phyloP scores from a whole-genome alignment of 2,888 invertebrate genomes.

The Cosmia pyralina region DNA sequence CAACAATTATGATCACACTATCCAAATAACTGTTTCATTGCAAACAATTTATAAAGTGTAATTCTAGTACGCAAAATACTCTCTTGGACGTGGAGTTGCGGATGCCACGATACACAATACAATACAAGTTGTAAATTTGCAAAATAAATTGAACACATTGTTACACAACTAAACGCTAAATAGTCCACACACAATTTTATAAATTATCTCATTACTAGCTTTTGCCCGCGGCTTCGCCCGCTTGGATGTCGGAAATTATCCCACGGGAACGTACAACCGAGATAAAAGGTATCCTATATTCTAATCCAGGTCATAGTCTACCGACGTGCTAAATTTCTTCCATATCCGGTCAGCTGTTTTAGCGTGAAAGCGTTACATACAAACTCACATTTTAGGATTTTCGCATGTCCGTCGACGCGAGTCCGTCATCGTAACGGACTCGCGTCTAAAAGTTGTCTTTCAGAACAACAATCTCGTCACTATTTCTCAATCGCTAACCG shows the following conservation, averaged over 20 bases:
- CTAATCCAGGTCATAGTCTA: not conserved
- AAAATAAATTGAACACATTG: not conserved
- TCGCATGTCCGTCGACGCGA: no score
- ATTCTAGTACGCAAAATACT: not conserved
- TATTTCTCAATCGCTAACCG: constrained; percentile 4
- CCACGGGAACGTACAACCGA: no score
- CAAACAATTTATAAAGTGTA: not conserved
- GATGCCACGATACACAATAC: not conserved
- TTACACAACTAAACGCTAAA: not conserved
- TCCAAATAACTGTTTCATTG: not conserved
- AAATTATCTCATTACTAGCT: not conserved
- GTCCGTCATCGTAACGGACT: no score
- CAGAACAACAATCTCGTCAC: not conserved
- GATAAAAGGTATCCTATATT: no score
- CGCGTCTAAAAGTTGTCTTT: not conserved
- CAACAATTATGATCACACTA: not conserved
- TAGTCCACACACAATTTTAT: not conserved
- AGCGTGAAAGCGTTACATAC: no score
- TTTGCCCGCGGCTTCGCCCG: no score
- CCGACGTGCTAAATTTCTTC: not conserved
- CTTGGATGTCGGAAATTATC: no score
- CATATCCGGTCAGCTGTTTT: not conserved
- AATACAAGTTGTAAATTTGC: not conserved
- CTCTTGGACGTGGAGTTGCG: not conserved
- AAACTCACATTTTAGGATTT: no score